Percentiles rank a stretch among this genome's conserved stretches.
Conservation (phyloP, 1,140 invertebrate genomes). For the Cepaea nemoralis region DNA sequence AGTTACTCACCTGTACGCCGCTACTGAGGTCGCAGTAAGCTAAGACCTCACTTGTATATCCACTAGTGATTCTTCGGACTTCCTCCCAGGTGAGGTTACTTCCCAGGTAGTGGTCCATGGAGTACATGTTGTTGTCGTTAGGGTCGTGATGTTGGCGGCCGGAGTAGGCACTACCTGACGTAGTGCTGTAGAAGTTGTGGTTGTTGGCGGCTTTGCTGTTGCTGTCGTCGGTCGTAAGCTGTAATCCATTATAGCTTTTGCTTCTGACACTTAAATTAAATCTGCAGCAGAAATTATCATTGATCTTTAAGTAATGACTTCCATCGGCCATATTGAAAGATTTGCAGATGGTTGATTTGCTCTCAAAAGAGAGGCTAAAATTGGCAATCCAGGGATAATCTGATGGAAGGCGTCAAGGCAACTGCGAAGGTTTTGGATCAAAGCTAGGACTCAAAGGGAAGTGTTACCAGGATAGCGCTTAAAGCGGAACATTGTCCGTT, state of each 20-base stretch:
- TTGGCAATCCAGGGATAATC: too few relatives aligned
- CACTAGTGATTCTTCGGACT: neutral
- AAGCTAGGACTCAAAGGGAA: too few relatives aligned
- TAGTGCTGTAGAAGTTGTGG: neutral
- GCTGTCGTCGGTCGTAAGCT: neutral
- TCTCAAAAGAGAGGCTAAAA: too few relatives aligned
- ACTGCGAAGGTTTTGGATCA: too few relatives aligned
- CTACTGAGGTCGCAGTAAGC: conserved; percentile 31
- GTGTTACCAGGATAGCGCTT: too few relatives aligned
- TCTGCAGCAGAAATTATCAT: conserved; percentile 22
- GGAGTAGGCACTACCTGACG: too few relatives aligned
- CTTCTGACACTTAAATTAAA: conserved; percentile 18
- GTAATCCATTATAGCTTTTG: neutral
- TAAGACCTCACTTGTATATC: neutral
- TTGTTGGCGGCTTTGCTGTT: neutral
- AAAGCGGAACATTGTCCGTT: too few relatives aligned
- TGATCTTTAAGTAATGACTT: conserved; percentile 17
- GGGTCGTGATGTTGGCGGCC: too few relatives aligned
- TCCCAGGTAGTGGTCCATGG: neutral
- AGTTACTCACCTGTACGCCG: neutral
- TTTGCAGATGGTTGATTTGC: too few relatives aligned
- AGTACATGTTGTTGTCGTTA: neutral
- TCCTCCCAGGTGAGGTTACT: conserved; percentile 12
- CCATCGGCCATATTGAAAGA: neutral
- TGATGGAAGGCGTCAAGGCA: too few relatives aligned